phyloP scores from a whole-genome alignment of 1,140 invertebrate genomes.

The Neotoxoptera formosana region DNA sequence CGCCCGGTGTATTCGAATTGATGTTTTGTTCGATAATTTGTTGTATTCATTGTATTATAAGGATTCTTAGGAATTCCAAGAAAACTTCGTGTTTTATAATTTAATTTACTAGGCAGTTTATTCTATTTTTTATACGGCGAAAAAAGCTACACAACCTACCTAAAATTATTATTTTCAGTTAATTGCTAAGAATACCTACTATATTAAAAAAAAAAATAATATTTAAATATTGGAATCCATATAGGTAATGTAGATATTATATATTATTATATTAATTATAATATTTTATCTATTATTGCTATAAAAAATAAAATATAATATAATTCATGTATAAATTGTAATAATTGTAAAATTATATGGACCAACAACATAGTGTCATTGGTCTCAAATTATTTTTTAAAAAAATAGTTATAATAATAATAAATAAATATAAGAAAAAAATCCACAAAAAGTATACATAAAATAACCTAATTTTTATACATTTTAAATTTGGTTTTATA shows the following conservation, averaged over 20 bases:
- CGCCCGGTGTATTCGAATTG: not conserved
- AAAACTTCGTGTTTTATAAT: not conserved
- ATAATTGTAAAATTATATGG: not conserved
- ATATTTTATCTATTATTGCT: not conserved
- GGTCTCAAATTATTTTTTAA: not conserved
- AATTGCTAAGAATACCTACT: not conserved
- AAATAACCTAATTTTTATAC: not conserved
- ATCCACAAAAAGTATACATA: too few species aligned
- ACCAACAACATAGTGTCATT: not conserved
- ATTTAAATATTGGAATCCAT: not conserved
- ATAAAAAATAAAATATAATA: not conserved
- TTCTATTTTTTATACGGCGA: not conserved
- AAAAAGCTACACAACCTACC: not conserved
- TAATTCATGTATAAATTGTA: not conserved
- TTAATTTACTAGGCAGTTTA: not conserved
- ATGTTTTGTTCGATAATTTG: not conserved
- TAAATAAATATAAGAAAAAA: too few species aligned
- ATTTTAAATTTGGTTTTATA: not conserved
- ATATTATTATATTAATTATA: not conserved
- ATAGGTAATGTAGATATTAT: not conserved
- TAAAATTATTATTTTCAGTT: too few species aligned
- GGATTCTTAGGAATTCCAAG: not conserved
- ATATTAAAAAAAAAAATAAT: too few species aligned
- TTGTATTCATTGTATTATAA: not conserved
- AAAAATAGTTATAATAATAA: too few species aligned